Conservation (phyloP, 2,113 vertebrate genomes). For the Petromus typicus region DNA sequence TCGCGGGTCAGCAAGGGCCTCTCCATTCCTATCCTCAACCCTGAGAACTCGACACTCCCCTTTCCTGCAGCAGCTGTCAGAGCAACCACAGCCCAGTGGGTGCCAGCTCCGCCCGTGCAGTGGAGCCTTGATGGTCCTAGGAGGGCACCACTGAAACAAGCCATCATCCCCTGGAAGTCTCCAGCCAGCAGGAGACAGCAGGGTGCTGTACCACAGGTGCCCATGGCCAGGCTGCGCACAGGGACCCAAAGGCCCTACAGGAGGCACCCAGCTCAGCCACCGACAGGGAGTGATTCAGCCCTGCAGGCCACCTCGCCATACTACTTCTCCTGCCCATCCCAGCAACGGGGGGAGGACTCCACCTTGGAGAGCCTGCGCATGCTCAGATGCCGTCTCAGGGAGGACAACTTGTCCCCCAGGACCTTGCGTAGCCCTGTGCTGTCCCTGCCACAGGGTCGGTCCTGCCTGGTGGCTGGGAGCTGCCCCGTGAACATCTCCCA, state of each 20-base stretch:
- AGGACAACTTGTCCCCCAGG: conserved; percentile 86
- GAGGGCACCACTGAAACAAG: background rate
- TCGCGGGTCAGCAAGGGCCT: too few relatives aligned
- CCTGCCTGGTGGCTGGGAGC: conserved; percentile 77
- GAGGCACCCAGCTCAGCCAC: background rate
- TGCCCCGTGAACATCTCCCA: conserved; percentile 87
- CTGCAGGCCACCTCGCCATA: accelerated
- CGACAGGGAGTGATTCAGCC: background rate
- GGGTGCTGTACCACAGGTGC: background rate
- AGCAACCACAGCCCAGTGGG: background rate
- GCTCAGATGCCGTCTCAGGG: conserved; percentile 83
- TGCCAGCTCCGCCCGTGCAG: background rate
- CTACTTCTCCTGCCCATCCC: conserved; percentile 82
- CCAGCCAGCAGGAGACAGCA: background rate
- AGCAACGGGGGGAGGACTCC: conserved; percentile 70
- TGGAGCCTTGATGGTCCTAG: background rate
- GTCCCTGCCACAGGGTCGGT: conserved; percentile 75
- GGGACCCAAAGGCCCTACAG: background rate
- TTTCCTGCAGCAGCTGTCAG: background rate
- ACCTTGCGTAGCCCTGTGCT: conserved; percentile 78
- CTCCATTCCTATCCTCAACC: too few relatives aligned
- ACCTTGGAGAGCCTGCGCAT: conserved; percentile 81
- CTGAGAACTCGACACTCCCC: background rate
- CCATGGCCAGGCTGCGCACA: background rate
- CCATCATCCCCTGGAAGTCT: background rate